Percentiles rank a stretch among this genome's conserved stretches.
These are phyloP conservation scores for Lasioglossum lativentre DNA, from an alignment of 2,888 invertebrate species.

Conservation along the genomic window DNA sequence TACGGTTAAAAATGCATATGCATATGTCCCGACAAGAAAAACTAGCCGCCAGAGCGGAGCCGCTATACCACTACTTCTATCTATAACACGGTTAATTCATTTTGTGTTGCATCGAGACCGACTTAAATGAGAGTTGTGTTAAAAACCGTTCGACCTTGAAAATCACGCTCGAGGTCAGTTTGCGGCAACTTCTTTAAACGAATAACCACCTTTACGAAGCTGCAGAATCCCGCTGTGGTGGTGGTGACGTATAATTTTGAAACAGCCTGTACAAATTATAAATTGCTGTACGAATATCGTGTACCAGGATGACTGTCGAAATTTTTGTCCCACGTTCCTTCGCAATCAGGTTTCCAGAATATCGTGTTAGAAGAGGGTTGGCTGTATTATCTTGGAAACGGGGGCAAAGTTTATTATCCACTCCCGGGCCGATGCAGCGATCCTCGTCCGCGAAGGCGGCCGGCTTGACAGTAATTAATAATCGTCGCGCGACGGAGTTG, in stretches of 20 bases:
- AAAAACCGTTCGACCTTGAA: no score
- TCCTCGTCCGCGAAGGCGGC: conserved; percentile 50
- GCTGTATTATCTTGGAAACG: conserved; percentile 42
- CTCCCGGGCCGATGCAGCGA: conserved; percentile 20
- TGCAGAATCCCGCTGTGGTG: not conserved
- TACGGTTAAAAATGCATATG: not conserved
- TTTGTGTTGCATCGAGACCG: not conserved
- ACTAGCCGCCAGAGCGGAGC: conserved; percentile 21
- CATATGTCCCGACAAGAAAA: conserved; percentile 10
- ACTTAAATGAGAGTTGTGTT: not conserved
- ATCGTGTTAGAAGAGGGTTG: not conserved
- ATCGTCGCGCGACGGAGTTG: conserved; percentile 59
- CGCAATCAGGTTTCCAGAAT: not conserved
- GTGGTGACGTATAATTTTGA: not conserved
- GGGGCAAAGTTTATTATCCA: conserved; percentile 58
- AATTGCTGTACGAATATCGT: not conserved
- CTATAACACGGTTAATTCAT: not conserved
- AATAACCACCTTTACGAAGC: not conserved
- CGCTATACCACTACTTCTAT: not conserved
- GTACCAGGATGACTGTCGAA: not conserved
- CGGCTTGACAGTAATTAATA: conserved; percentile 65
- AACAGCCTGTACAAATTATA: not conserved
- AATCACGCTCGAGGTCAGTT: no score
- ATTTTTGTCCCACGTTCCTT: not conserved
- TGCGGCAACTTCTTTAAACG: not conserved